Evolutionary conservation across 2,797 vertebrate species (phyloP), one percentile per base, ranked within the genome.

Genomic region (Eutrigla gurnardus): DNA sequence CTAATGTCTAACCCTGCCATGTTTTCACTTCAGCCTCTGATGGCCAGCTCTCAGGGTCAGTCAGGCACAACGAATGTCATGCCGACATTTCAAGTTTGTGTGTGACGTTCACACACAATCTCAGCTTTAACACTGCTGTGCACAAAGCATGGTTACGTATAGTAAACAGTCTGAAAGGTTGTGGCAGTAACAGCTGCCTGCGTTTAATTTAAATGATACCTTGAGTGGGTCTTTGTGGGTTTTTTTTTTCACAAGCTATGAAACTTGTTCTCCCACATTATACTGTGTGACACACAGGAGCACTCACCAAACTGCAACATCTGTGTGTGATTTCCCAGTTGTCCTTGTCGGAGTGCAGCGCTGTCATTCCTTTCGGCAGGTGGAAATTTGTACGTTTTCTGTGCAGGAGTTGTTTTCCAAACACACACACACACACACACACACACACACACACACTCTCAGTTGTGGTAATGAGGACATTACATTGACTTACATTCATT

Each of bases 241-340:
- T 78, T 78, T 40, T 42, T 43, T 76, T 72, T 77, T 62, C 66
- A 85, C 70, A 50, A 79, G 73, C 70, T 63, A 63, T 45, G 49
- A 78, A 83, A 78, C 45, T 64, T 70, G 43, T 79, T 86, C 14
- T 77, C 52, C 60, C 4, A 10, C 43, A 66, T 88, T 67, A 72
- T 70, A 77, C 57, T 70, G 82, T 82, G 70, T 60, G 61, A 77
- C 70, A 69, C 58, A 33, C 45, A 33, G 64, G 68, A 59, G 61
- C 60, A 55, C 12, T 1, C 36, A 55, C 58, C 5, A n/a, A 72
- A 53, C 55, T 49, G 80, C 80, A 81, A 73, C 88, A 91, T 90
- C 82, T 92, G 89, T 62, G 55, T 88, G 55, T 50, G 64, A 86
- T 88, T 87, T 77, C 40, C 78, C 73, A 59, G 43, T 69, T 83